A percentile compares a stretch with the other conserved stretches of the same genome.
Evolutionary conservation across 2,113 vertebrate species (phyloP).

Genomic region (Arvicanthis niloticus): DNA sequence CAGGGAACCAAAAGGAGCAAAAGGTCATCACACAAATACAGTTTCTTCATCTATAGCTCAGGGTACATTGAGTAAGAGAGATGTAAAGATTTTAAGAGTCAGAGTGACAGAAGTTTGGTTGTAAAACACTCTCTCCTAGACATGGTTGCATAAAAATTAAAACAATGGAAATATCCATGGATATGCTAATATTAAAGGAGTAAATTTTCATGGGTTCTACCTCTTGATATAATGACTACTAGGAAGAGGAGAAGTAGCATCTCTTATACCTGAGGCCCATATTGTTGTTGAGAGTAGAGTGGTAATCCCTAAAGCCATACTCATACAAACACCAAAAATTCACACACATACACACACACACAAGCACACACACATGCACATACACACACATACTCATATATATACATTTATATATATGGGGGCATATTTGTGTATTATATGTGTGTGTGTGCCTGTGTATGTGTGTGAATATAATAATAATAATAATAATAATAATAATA

Average conservation of each 20-base stretch:
- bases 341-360: not conserved
- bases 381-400: not conserved
- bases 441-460: not conserved
- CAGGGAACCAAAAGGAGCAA: not conserved
- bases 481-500: too few species aligned
- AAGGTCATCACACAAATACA: not conserved
- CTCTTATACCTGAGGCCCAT: not conserved
- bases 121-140: not conserved
- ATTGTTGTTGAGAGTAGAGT: not conserved
- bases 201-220: not conserved
- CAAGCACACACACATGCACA: not conserved
- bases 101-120: not conserved
- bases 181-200: not conserved
- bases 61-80: not conserved
- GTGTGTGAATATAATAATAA: too few species aligned
- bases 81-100: not conserved
- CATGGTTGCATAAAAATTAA: not conserved
- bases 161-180: not conserved
- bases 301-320: not conserved
- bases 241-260: not conserved
- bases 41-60: not conserved
- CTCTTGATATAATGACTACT: not conserved
- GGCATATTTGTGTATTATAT: too few species aligned
- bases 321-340: not conserved
- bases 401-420: too few species aligned